Conservation (phyloP, 2,113 vertebrate genomes). For the Cynopterus brachyotis region DNA sequence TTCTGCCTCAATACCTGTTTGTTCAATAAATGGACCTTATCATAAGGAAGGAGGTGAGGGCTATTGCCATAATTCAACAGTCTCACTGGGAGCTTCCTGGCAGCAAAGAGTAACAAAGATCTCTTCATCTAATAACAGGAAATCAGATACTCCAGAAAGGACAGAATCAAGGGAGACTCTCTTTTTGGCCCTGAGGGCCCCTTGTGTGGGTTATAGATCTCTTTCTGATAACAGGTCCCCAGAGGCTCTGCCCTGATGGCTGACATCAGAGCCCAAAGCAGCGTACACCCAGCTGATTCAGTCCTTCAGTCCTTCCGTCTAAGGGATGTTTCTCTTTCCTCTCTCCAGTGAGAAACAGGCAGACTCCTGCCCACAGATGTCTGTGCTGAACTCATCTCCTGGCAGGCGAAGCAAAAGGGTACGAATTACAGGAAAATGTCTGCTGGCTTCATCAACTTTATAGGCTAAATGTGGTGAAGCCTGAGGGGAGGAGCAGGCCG, state of each 20-base stretch:
- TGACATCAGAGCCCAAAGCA: not conserved
- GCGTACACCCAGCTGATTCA: not conserved
- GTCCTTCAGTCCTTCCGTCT: not conserved
- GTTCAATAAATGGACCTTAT: not conserved
- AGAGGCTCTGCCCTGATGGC: not conserved
- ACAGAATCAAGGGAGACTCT: not conserved
- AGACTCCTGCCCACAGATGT: not conserved
- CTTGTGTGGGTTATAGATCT: not conserved
- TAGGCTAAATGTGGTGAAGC: not conserved
- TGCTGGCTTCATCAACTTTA: not conserved
- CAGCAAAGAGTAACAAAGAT: not conserved
- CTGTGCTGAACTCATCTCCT: conserved; percentile 8
- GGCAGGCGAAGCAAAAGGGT: not conserved
- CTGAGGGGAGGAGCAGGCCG: not conserved
- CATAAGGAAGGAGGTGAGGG: not conserved
- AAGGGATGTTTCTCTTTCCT: not conserved
- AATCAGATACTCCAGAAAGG: not conserved
- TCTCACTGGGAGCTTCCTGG: not conserved
- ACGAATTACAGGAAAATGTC: not conserved
- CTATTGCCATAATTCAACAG: not conserved
- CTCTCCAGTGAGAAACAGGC: not conserved
- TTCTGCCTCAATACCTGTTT: not conserved
- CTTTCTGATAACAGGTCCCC: not conserved
- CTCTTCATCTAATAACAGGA: conserved; percentile 18
- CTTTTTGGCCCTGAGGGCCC: not conserved